Percentiles rank a stretch among this genome's conserved stretches.
Evolutionary conservation across 92 coral and sea anemone species (phyloP).

Genomic region (Parazoanthus swiftii): DNA sequence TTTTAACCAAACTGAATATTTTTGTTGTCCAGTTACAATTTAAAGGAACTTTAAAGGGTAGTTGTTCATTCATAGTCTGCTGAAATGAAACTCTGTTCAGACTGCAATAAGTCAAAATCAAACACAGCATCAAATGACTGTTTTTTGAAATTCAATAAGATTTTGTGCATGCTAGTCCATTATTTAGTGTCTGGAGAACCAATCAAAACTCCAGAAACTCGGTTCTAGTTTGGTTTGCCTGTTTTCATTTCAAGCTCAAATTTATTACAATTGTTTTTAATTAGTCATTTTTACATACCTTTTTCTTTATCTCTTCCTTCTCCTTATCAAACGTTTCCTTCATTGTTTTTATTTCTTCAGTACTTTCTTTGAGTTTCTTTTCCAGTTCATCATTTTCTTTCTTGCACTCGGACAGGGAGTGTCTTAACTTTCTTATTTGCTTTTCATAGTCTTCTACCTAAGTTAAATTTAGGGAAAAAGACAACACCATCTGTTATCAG

Average conservation of each 20-base stretch:
- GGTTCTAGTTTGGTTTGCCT: too few relatives aligned
- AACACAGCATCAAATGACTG: background rate
- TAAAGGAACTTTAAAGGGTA: too few relatives aligned
- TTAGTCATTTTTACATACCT: background rate
- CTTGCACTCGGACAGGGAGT: conserved; percentile 8
- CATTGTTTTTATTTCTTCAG: background rate
- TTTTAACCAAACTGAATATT: too few relatives aligned
- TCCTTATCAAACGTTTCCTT: conserved; percentile 16
- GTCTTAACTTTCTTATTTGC: background rate
- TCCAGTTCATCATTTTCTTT: background rate
- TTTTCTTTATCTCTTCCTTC: conserved; percentile 3
- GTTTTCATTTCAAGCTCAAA: too few relatives aligned
- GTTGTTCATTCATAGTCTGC: too few relatives aligned
- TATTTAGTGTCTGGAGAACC: too few relatives aligned
- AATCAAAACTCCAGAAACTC: too few relatives aligned
- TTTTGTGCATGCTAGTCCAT: too few relatives aligned
- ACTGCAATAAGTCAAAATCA: too few relatives aligned
- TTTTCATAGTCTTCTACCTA: conserved; percentile 35
- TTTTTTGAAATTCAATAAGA: too few relatives aligned
- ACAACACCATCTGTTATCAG: background rate
- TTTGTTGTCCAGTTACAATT: too few relatives aligned
- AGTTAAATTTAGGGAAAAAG: background rate
- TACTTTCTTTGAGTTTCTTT: conserved; percentile 27
- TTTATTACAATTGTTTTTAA: background rate
- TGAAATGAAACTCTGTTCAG: too few relatives aligned